phyloP scores from a whole-genome alignment of 1,140 invertebrate genomes.

The Lordiphosa stackelbergi region DNA sequence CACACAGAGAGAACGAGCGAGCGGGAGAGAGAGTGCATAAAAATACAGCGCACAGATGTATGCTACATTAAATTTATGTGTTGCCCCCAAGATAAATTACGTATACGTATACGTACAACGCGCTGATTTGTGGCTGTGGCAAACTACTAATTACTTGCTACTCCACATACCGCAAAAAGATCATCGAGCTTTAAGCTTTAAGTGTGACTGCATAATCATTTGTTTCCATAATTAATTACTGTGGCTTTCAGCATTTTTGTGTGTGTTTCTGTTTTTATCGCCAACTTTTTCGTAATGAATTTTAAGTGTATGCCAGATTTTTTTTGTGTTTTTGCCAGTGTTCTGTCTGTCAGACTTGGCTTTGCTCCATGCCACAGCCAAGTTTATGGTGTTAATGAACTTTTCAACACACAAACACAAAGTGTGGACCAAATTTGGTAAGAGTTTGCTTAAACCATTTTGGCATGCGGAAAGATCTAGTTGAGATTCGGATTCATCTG shows the following conservation, averaged over 20 bases:
- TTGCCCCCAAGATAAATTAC: constrained; percentile 48
- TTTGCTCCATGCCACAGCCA: constrained; percentile 43
- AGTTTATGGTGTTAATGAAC: constrained; percentile 71
- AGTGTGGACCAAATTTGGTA: no score
- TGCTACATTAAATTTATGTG: constrained; percentile 69
- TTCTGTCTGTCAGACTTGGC: constrained; percentile 59
- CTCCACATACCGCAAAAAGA: neutral
- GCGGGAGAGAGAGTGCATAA: constrained; percentile 23
- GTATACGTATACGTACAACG: constrained; percentile 3
- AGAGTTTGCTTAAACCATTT: no score
- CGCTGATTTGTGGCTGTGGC: constrained; percentile 10
- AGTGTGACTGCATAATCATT: constrained; percentile 66
- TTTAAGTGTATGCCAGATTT: constrained; percentile 74
- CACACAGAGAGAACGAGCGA: constrained; percentile 3
- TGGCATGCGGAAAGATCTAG: no score
- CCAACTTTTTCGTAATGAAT: constrained; percentile 73
- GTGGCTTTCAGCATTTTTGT: constrained; percentile 43
- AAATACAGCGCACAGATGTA: constrained; percentile 45
- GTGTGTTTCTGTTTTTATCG: constrained; percentile 31
- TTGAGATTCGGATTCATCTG: no score
- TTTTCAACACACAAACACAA: neutral
- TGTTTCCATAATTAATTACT: constrained; percentile 73
- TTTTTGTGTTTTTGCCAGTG: constrained; percentile 48
- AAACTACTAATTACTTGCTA: neutral
- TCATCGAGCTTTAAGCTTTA: constrained; percentile 32